A percentile compares a stretch with the other conserved stretches of the same genome.
Evolutionary conservation across 2,797 vertebrate species (phyloP).

Genomic region (Eulemur rubriventer): DNA sequence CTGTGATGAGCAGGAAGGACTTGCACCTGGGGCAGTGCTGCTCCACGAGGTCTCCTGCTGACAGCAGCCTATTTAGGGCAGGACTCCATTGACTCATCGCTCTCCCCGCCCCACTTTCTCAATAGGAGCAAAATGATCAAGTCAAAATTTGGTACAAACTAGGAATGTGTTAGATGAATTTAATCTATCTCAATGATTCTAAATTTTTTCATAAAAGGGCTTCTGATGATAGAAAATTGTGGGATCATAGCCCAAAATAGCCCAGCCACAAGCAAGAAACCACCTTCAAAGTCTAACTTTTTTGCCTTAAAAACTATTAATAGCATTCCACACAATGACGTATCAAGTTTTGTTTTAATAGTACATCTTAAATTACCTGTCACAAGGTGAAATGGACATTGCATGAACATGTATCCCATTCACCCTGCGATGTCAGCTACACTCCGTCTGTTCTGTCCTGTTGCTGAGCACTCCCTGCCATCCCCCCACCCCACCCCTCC

Average conservation of each 20-base stretch:
- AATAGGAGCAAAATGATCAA: not conserved
- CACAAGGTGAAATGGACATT: not conserved
- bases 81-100: not conserved
- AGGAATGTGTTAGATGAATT: not conserved
- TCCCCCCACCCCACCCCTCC: too few relatives aligned
- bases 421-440: not conserved
- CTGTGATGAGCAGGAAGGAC: not conserved
- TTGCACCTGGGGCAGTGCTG: not conserved
- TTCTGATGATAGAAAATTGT: not conserved
- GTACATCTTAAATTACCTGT: not conserved
- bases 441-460: too few relatives aligned
- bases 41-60: not conserved
- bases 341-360: not conserved
- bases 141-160: conserved; percentile 12
- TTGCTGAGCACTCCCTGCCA: too few relatives aligned
- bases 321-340: not conserved
- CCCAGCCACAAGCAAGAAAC: not conserved
- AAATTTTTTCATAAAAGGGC: not conserved
- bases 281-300: not conserved
- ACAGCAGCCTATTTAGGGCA: not conserved
- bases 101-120: not conserved
- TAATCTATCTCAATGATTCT: not conserved
- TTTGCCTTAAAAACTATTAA: conserved; percentile 10
- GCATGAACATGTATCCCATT: not conserved
- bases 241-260: not conserved